A percentile compares a stretch with the other conserved stretches of the same genome.
phyloP scores from a whole-genome alignment of 1,140 invertebrate genomes.

The Psilanteris sp. region DNA sequence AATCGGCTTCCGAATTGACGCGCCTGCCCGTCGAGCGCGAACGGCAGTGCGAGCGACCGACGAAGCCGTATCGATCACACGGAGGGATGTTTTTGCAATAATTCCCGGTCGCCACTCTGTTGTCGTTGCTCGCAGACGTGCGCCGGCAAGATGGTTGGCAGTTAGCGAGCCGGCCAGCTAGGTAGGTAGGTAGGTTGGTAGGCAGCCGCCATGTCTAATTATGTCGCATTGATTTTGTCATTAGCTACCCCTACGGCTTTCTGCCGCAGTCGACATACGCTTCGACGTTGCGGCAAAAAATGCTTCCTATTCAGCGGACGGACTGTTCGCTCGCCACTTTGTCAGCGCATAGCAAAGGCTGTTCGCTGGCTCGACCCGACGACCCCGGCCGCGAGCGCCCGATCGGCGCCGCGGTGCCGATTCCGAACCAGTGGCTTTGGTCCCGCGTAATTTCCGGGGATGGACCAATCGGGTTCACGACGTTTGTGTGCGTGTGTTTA shows the following conservation, averaged over 20 bases:
- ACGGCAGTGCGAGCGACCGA: no score
- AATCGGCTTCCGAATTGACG: no score
- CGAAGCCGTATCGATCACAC: conserved; percentile 42
- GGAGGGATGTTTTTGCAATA: no score
- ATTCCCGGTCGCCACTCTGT: not conserved
- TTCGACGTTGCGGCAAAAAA: conserved; percentile 68
- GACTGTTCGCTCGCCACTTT: conserved; percentile 33
- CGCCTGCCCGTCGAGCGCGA: no score
- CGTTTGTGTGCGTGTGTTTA: no score
- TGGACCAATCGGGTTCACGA: no score
- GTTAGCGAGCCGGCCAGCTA: conserved; percentile 54
- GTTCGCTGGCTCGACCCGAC: no score
- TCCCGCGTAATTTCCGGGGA: no score
- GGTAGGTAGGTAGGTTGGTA: conserved; percentile 69
- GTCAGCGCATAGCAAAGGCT: conserved; percentile 15
- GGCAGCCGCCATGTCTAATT: conserved; percentile 79
- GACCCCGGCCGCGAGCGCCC: no score
- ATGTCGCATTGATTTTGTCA: conserved; percentile 80
- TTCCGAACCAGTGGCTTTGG: no score
- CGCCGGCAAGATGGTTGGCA: conserved; percentile 49
- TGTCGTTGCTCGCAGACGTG: conserved; percentile 28
- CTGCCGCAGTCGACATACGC: conserved; percentile 54
- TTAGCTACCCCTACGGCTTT: conserved; percentile 74
- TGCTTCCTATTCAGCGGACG: conserved; percentile 66
- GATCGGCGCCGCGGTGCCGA: no score